Conservation (phyloP, 2,113 vertebrate species). For the Sorex fumeus region DNA sequence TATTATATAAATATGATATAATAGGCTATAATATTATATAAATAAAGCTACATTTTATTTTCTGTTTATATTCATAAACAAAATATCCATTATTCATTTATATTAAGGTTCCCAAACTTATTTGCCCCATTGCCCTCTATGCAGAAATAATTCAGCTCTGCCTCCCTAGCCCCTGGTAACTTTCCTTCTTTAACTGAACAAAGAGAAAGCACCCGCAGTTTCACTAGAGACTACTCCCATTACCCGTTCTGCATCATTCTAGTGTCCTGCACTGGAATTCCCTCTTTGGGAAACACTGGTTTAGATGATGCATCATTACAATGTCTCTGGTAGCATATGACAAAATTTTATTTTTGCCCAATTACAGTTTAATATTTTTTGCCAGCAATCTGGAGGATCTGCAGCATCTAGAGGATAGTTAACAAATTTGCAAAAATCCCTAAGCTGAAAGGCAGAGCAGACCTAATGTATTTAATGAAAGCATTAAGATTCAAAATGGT, state of each 20-base stretch:
- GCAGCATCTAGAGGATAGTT: constrained; percentile 8
- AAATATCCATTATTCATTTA: constrained; percentile 26
- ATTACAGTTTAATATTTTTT: constrained; percentile 52
- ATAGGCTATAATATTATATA: background rate
- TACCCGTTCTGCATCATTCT: no score
- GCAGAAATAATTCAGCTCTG: no score
- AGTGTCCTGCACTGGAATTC: no score
- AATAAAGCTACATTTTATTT: background rate
- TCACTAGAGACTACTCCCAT: no score
- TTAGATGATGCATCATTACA: background rate
- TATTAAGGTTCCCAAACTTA: no score
- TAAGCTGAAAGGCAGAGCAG: constrained; percentile 50
- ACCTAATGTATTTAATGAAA: constrained; percentile 51
- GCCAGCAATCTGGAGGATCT: constrained; percentile 1
- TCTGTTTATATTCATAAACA: no score
- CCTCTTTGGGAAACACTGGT: no score
- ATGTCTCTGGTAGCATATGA: background rate
- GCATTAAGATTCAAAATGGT: constrained; percentile 66
- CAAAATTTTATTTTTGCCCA: constrained; percentile 32
- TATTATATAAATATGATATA: background rate
- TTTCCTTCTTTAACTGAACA: no score
- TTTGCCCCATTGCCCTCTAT: no score
- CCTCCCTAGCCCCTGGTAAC: no score
- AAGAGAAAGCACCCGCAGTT: no score
- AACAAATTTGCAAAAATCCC: constrained; percentile 57